Evolutionary conservation across 2,888 invertebrate species (phyloP), one percentile per base, ranked within the genome.

Genomic region (Cephonodes hylas): DNA sequence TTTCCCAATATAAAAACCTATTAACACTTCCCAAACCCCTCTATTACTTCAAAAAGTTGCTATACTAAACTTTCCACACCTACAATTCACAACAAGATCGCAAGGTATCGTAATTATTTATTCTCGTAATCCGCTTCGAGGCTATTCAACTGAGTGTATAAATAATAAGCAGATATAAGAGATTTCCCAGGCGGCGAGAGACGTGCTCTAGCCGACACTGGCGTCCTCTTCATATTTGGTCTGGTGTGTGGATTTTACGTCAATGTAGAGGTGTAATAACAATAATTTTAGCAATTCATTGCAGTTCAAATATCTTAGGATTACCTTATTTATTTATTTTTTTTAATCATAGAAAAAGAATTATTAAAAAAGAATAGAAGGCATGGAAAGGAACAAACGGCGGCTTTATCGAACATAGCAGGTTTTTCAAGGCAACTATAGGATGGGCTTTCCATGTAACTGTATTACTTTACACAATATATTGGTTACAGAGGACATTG

Each of bases 151-250:
- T 27, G 0, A 18, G 31, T 70, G 66, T 72, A 74, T 73, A 74
- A 75, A 75, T 75, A 73, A 76, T 70, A 70, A 66, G 66, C 64
- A 66, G 67, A 65, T 60, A 59, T 65, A 67, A 62, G 62, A 73
- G 76, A 75, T 75, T 75, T 75, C 75, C 75, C 75, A 53, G 64
- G 75, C 66, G 75, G 64, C 71, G 20, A 62, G 59, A 61, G 64
- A 73, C 74, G 74, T 72, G 74, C 63, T 61, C 56, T 59, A 62
- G 63, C 61, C 23, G 13, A 10, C 13, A 23, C 45, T 20, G 58
- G 60, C 61, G 58, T 73, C 73, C 65, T 65, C 56, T 38, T 58
- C 63, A 67, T 44, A 45, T 61, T 58, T 58, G 58, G 42, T 62
- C 42, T 59, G 71, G 63, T 63, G 62, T 63, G 67, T 63, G 31